Evolutionary conservation across 2,888 invertebrate species (phyloP).

Genomic region (Maniola hyperantus): DNA sequence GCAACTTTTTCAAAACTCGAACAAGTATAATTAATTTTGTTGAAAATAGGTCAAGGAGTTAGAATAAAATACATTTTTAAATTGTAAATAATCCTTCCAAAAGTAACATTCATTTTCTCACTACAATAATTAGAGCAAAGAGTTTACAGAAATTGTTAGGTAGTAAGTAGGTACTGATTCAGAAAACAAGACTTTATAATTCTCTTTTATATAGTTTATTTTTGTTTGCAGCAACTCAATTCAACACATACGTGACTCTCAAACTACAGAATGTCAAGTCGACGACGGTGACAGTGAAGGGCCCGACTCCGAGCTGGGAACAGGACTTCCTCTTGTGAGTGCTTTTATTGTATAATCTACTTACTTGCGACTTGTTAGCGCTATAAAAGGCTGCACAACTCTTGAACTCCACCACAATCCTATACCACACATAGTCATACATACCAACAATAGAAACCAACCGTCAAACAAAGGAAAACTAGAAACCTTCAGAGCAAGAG

Average conservation of each 20-base stretch:
- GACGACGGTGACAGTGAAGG: constrained; percentile 98
- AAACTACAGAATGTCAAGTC: constrained; percentile 99
- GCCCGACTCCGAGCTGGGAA: constrained; percentile 98
- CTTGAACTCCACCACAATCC: background rate
- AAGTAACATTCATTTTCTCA: background rate
- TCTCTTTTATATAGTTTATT: constrained; percentile 29
- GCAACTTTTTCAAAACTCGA: constrained; percentile 5
- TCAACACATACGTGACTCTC: constrained; percentile 97
- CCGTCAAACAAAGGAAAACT: constrained; percentile 4
- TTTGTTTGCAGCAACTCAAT: constrained; percentile 89
- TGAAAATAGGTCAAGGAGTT: background rate
- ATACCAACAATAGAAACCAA: no score
- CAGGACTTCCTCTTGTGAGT: constrained; percentile 99
- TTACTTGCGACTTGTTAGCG: constrained; percentile 1
- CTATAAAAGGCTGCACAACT: background rate
- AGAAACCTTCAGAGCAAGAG: background rate
- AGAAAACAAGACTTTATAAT: background rate
- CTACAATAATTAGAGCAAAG: no score
- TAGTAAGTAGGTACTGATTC: no score
- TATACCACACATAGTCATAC: background rate
- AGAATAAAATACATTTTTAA: background rate
- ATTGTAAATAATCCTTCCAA: background rate
- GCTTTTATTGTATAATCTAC: constrained; percentile 51
- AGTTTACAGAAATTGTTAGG: no score
- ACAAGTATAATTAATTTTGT: constrained; percentile 9